A percentile compares a stretch with the other conserved stretches of the same genome.
phyloP scores from a whole-genome alignment of 2,797 vertebrate species.

The Trachurus trachurus region DNA sequence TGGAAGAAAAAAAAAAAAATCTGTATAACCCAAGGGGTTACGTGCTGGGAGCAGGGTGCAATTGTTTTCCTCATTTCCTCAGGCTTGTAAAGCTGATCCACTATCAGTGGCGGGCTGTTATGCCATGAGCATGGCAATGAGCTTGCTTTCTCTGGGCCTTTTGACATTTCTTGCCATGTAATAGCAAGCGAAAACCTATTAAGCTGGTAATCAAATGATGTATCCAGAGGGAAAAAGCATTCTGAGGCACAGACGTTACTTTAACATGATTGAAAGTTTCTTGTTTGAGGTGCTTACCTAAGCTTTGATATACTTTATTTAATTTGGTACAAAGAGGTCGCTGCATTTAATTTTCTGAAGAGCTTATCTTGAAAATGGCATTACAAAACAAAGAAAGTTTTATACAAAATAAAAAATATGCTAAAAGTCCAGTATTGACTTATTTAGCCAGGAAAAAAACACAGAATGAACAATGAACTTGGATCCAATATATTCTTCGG shows the following conservation, averaged over 20 bases:
- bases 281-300: constrained; percentile 69
- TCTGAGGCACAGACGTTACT: constrained; percentile 62
- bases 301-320: constrained; percentile 63
- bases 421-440: constrained; percentile 1
- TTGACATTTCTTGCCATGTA: constrained; percentile 80
- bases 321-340: constrained; percentile 60
- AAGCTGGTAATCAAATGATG: constrained; percentile 81
- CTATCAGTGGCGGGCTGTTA: constrained; percentile 67
- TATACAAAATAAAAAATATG: constrained; percentile 19
- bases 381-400: constrained; percentile 21
- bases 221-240: constrained; percentile 69
- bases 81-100: constrained; percentile 77
- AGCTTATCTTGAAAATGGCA: constrained; percentile 63
- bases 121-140: constrained; percentile 78
- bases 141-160: constrained; percentile 75
- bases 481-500: not conserved
- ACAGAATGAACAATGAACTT: constrained; percentile 1
- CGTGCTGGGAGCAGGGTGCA: constrained; percentile 67
- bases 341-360: constrained; percentile 66
- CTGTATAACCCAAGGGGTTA: constrained; percentile 59
- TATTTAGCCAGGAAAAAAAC: constrained; percentile 12
- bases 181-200: constrained; percentile 81
- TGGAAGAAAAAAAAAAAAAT: constrained; percentile 42
- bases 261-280: constrained; percentile 77
- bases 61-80: constrained; percentile 83